Conservation (phyloP, 2,797 vertebrate genomes). For the Chelidonichthys spinosus region DNA sequence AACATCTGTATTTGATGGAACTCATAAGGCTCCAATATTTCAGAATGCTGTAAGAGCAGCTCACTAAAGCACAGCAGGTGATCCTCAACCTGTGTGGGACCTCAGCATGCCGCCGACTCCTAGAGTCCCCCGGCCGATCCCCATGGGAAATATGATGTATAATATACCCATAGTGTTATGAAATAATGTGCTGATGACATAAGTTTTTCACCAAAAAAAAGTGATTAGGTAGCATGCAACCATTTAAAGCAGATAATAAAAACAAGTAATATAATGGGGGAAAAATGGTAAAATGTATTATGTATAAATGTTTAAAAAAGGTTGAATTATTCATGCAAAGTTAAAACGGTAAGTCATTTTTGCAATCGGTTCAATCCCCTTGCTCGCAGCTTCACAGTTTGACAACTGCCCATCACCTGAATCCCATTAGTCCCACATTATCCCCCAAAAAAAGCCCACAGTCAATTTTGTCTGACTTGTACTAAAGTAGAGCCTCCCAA, state of each 20-base stretch:
- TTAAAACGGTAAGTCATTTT: conserved; percentile 35
- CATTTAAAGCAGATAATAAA: conserved; percentile 1
- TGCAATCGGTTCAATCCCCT: conserved; percentile 9
- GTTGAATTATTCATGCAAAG: conserved; percentile 34
- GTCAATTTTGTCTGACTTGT: conserved; percentile 59
- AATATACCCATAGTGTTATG: not conserved
- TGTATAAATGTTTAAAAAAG: conserved; percentile 41
- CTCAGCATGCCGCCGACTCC: conserved; percentile 36
- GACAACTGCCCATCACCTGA: conserved; percentile 53
- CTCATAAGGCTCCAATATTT: conserved; percentile 34
- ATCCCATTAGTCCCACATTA: conserved; percentile 45
- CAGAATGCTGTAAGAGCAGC: conserved; percentile 14
- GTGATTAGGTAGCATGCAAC: not conserved
- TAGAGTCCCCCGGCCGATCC: conserved; percentile 17
- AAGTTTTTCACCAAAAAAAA: not conserved
- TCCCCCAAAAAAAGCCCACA: conserved; percentile 37
- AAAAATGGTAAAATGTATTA: conserved; percentile 9
- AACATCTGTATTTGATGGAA: conserved; percentile 18
- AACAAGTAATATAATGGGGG: not conserved
- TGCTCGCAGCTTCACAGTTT: conserved; percentile 28
- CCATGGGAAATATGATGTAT: conserved; percentile 10
- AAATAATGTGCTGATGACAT: conserved; percentile 27
- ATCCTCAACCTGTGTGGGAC: conserved; percentile 33
- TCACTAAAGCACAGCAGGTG: conserved; percentile 45
- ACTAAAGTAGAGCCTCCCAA: conserved; percentile 46